Evolutionary conservation across 2,113 vertebrate species (phyloP), one percentile per base, ranked within the genome.

Genomic region (Struthio camelus): DNA sequence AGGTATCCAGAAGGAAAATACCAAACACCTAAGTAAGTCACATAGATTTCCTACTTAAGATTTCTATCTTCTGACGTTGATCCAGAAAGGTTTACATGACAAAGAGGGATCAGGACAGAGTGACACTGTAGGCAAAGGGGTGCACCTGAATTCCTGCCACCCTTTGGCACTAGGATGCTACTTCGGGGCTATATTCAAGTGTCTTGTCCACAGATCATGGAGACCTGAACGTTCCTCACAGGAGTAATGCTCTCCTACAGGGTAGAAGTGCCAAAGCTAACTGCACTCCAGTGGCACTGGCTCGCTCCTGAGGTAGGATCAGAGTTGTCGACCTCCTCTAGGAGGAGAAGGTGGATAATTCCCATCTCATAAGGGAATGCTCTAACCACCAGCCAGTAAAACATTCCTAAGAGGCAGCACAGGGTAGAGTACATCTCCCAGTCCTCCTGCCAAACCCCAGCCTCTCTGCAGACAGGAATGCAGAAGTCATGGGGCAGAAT

Each of bases 1-100:
- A 78, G 5, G 10, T 72, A 89, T 81, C 56, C 84, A 51, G 6
- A 40, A 91, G 66, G 25, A 95, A 95, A 82, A 66, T 87, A 59
- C 89, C 82, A 89, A 93, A 93, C 91, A 95, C 93, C 87, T 94
- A 93, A 64, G 77, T 34, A 54, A 93, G 53, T 24, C 66, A 66
- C 27, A 84, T 70, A 14, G 18, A 51, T 51, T 89, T 89, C 42
- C 51, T 56, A 38, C 28, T 91, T 34, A 67, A 87, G 10, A 76
- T 27, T 92, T 79, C 38, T 91, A 14, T 62, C 51, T 94, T 89
- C 51, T 87, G 67, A 64, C 25, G 11, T 44, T 34, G 53, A 65
- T 73, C 54, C 40, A 83, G 62, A 65, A 85, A 80, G 3, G 2
- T 90, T 92, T 78, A 48, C 6, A 11, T 0, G 0, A 73, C 32